These are phyloP conservation scores for Coracias cyanogaster DNA, from an alignment of 2,797 vertebrate genomes.

Conservation along the genomic window DNA sequence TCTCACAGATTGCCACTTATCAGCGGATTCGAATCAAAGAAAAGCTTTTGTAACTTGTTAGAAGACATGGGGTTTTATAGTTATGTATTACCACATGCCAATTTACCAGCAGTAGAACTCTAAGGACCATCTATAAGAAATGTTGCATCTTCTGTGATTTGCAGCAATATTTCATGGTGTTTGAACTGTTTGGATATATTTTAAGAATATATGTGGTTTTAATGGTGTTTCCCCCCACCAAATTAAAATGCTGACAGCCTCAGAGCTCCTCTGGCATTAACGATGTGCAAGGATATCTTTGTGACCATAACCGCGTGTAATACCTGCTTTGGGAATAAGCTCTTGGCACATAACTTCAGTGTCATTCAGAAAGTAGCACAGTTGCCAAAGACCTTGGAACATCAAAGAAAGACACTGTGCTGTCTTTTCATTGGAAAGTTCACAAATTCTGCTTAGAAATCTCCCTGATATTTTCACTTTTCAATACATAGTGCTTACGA, in stretches of 20 bases:
- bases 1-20: not conserved
- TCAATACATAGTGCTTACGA: slow-evolving; percentile 28
- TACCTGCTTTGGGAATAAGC: slow-evolving; percentile 37
- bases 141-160: not conserved
- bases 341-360: not conserved
- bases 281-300: not conserved
- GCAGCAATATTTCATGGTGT: not conserved
- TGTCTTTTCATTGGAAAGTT: slow-evolving; percentile 20
- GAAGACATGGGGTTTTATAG: not conserved
- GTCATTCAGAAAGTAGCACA: not conserved
- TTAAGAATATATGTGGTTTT: not conserved
- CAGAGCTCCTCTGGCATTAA: not conserved
- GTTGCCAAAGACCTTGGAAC: not conserved
- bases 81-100: not conserved
- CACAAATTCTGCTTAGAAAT: slow-evolving; percentile 50
- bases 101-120: not conserved
- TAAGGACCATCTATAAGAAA: not conserved
- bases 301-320: not conserved
- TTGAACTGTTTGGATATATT: not conserved
- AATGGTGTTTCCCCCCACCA: not conserved
- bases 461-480: slow-evolving; percentile 10
- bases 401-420: not conserved
- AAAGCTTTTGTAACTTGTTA: not conserved
- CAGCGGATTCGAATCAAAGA: not conserved
- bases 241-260: not conserved